These are phyloP conservation scores for Urophycis tenuis DNA, from an alignment of 2,797 vertebrate species.

Conservation along the genomic window DNA sequence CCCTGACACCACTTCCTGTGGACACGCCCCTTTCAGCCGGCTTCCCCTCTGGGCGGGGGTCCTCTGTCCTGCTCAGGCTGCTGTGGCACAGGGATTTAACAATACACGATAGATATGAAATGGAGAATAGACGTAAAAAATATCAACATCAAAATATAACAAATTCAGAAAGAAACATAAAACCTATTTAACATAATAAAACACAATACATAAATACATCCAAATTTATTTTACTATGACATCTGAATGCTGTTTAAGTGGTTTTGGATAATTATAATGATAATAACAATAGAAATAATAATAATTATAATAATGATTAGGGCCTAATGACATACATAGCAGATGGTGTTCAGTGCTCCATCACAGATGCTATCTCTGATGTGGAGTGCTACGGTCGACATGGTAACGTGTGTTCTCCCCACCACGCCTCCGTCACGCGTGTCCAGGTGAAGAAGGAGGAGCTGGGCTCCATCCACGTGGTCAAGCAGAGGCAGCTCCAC, in stretches of 20 bases:
- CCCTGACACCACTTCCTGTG: background rate
- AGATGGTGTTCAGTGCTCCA: no score
- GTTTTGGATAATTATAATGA: no score
- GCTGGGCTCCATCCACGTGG: conserved; percentile 89
- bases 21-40: background rate
- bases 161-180: no score
- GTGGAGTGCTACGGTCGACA: no score
- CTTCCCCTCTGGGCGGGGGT: background rate
- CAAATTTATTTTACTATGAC: no score
- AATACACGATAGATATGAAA: no score
- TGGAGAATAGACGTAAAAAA: background rate
- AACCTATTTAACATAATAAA: background rate
- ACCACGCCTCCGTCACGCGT: background rate
- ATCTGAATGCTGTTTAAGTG: no score
- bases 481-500: conserved; percentile 91
- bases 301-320: no score
- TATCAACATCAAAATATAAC: background rate
- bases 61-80: background rate
- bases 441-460: conserved; percentile 91
- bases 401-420: background rate
- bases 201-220: background rate
- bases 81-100: no score
- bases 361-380: no score
- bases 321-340: no score
- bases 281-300: no score